Percentiles rank a stretch among this genome's conserved stretches.
Conservation (phyloP, 2,888 invertebrate species). For the Morinoia aosen region DNA sequence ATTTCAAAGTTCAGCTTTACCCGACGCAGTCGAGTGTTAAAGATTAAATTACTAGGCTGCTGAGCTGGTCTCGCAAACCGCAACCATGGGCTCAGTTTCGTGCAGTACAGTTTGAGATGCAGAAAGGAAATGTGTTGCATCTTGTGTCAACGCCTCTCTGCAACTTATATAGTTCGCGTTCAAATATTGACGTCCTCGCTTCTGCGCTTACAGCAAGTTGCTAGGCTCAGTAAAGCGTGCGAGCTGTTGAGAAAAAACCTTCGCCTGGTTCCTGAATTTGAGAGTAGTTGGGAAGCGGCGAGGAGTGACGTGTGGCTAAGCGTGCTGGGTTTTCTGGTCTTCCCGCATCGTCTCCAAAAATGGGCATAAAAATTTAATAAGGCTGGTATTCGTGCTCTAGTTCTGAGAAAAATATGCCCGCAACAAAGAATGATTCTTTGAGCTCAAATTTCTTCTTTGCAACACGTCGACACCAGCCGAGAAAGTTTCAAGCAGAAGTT, state of each 20-base stretch:
- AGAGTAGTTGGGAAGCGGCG: neutral
- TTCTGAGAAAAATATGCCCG: neutral
- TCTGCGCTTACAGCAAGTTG: neutral
- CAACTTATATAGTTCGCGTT: neutral
- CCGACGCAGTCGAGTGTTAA: no score
- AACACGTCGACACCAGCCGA: neutral
- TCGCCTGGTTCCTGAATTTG: neutral
- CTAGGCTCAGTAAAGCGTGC: neutral
- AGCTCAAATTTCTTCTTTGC: neutral
- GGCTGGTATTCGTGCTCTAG: neutral
- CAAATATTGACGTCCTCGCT: neutral
- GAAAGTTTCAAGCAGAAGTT: neutral
- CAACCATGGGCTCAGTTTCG: neutral
- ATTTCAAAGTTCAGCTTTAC: no score
- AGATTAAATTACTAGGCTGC: no score
- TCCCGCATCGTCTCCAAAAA: neutral
- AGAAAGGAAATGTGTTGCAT: neutral
- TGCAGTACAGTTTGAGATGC: neutral
- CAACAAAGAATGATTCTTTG: neutral
- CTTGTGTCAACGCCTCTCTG: neutral
- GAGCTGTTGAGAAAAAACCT: neutral
- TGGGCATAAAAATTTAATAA: slow-evolving; percentile 12
- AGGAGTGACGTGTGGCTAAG: neutral
- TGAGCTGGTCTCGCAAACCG: no score
- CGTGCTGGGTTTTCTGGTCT: neutral